Percentiles rank a stretch among this genome's conserved stretches.
These are phyloP conservation scores for Sphaeridia pumilis DNA, from an alignment of 2,888 invertebrate species.

Conservation along the genomic window DNA sequence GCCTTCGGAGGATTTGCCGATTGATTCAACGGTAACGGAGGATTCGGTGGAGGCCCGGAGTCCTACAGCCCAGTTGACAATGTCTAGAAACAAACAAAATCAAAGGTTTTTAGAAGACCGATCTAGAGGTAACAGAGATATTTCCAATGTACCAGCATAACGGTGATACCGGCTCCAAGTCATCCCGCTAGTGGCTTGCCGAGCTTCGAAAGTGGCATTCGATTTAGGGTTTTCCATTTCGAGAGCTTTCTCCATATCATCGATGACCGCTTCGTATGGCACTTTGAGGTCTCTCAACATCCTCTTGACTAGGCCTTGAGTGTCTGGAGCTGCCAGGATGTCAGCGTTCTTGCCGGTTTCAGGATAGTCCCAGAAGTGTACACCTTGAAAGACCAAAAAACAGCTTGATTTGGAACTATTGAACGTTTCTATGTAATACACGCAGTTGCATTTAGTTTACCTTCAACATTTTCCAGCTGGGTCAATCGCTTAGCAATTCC, in stretches of 20 bases:
- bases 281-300: constrained; percentile 24
- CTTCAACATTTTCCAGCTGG: constrained; percentile 25
- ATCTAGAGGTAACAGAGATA: no score
- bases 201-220: constrained; percentile 16
- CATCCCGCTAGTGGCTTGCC: constrained; percentile 20
- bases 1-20: constrained; percentile 37
- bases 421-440: no score
- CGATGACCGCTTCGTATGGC: constrained; percentile 35
- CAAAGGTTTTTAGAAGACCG: no score
- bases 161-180: constrained; percentile 36
- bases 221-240: constrained; percentile 21
- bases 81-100: no score
- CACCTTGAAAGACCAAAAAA: constrained; percentile 14
- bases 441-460: no score
- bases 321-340: constrained; percentile 31
- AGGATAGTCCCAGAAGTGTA: constrained; percentile 36
- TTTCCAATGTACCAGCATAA: constrained; percentile 43
- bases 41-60: constrained; percentile 24
- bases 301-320: constrained; percentile 17
- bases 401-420: constrained; percentile 1
- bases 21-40: constrained; percentile 32
- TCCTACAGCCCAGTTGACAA: constrained; percentile 30
- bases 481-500: constrained; percentile 21
- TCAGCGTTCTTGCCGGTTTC: constrained; percentile 25
- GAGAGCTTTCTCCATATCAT: constrained; percentile 37